These are phyloP conservation scores for Thysanoteuthis rhombus DNA, from an alignment of 2,888 invertebrate genomes.

Conservation along the genomic window DNA sequence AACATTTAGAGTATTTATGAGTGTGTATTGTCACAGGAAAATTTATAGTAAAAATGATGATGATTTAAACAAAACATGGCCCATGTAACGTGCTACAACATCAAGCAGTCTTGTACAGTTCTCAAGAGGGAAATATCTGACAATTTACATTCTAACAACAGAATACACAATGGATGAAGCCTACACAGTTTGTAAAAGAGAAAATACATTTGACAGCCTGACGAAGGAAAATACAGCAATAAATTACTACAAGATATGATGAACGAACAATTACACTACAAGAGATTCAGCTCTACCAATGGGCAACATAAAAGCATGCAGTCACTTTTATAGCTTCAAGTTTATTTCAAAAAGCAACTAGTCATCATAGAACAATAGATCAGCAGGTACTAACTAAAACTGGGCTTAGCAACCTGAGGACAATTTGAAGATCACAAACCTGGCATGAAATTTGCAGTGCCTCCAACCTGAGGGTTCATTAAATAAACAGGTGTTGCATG, in stretches of 20 bases:
- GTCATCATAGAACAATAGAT: background rate
- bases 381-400: constrained; percentile 12
- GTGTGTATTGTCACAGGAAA: background rate
- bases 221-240: background rate
- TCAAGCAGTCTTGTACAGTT: constrained; percentile 12
- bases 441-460: constrained; percentile 12
- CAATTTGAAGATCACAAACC: constrained; percentile 12
- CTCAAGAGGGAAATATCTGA: background rate
- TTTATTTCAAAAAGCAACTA: background rate
- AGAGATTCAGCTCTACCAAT: constrained; percentile 12
- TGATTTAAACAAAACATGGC: background rate
- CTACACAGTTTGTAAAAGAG: constrained; percentile 12
- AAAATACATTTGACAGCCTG: background rate
- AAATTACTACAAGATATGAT: constrained; percentile 1
- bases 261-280: background rate
- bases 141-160: background rate
- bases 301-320: constrained; percentile 12
- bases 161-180: constrained; percentile 12
- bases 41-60: background rate
- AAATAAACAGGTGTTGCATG: background rate
- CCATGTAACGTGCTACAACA: constrained; percentile 12
- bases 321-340: background rate
- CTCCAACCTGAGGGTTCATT: constrained; percentile 12
- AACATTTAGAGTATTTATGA: background rate
- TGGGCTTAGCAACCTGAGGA: background rate